Percentiles rank a stretch among this genome's conserved stretches.
Conservation (phyloP, 2,888 invertebrate genomes). For the Molorchus minor region DNA sequence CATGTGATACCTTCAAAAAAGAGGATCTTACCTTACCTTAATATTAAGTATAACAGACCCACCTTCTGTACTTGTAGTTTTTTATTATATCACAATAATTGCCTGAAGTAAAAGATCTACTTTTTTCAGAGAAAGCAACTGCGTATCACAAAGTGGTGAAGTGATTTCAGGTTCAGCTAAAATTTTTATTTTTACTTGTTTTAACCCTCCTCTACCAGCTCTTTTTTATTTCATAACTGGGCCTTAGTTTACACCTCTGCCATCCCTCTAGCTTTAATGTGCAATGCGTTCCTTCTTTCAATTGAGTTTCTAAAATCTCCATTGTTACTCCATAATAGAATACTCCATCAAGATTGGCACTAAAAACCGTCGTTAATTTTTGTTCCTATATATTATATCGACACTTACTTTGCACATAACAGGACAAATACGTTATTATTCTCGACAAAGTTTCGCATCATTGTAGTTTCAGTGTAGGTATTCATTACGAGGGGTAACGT, state of each 20-base stretch:
- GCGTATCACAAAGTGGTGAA: constrained; percentile 65
- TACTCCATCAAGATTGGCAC: constrained; percentile 38
- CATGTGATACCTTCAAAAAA: constrained; percentile 53
- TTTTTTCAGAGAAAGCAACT: constrained; percentile 63
- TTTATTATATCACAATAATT: constrained; percentile 50
- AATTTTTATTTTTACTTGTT: constrained; percentile 71
- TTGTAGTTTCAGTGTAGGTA: constrained; percentile 65
- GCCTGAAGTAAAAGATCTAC: constrained; percentile 54
- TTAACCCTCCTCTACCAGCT: constrained; percentile 59
- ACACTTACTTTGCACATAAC: constrained; percentile 64
- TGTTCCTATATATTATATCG: background rate
- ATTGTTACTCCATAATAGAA: constrained; percentile 70
- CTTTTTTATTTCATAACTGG: constrained; percentile 55
- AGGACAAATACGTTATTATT: constrained; percentile 73
- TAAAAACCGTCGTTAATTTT: constrained; percentile 13
- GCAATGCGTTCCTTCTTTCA: constrained; percentile 65
- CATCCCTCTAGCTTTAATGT: constrained; percentile 78
- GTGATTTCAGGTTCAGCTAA: constrained; percentile 73
- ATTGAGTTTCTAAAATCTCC: constrained; percentile 74
- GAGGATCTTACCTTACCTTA: background rate
- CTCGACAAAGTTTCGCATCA: constrained; percentile 68
- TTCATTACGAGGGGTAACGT: constrained; percentile 75
- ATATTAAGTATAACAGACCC: constrained; percentile 27
- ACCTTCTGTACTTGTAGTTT: constrained; percentile 58
- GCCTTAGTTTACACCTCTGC: constrained; percentile 75